Conservation (phyloP, 1,140 invertebrate species). For the Lordiphosa mommai region DNA sequence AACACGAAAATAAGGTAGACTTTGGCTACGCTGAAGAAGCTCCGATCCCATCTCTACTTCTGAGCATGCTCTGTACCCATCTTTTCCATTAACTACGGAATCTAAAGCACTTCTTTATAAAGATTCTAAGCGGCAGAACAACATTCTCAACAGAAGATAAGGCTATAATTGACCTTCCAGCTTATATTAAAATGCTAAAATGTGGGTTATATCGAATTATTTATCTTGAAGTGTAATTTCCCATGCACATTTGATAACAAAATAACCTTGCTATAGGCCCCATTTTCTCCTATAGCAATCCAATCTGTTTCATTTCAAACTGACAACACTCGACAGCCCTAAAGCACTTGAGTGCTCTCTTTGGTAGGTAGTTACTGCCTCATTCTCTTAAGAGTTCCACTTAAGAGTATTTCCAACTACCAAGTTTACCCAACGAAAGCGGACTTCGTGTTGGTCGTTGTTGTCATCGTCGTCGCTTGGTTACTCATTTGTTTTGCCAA, state of each 20-base stretch:
- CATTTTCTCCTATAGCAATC: slow-evolving; percentile 7
- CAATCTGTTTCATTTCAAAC: neutral
- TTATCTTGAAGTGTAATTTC: neutral
- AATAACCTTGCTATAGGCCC: slow-evolving; percentile 24
- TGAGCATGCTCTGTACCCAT: too few relatives aligned
- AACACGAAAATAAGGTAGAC: too few relatives aligned
- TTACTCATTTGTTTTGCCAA: slow-evolving; percentile 78
- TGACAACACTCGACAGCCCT: slow-evolving; percentile 24
- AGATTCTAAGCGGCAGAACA: too few relatives aligned
- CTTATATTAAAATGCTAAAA: too few relatives aligned
- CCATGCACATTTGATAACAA: slow-evolving; percentile 15
- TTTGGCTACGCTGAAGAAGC: too few relatives aligned
- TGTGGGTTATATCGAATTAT: neutral
- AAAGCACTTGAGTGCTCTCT: slow-evolving; percentile 14
- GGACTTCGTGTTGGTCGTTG: neutral
- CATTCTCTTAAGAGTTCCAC: slow-evolving; percentile 7
- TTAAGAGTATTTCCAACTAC: slow-evolving; percentile 33
- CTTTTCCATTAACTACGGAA: too few relatives aligned
- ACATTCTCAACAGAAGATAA: too few relatives aligned
- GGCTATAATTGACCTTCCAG: too few relatives aligned
- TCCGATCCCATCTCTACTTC: too few relatives aligned
- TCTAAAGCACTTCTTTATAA: too few relatives aligned
- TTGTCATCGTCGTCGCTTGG: slow-evolving; percentile 51
- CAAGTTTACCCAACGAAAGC: slow-evolving; percentile 31
- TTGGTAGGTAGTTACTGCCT: neutral